Evolutionary conservation across 2,113 vertebrate genomes (phyloP), one percentile per base, ranked within the genome.

Genomic region (Poeciliopsis turrubarensis): DNA sequence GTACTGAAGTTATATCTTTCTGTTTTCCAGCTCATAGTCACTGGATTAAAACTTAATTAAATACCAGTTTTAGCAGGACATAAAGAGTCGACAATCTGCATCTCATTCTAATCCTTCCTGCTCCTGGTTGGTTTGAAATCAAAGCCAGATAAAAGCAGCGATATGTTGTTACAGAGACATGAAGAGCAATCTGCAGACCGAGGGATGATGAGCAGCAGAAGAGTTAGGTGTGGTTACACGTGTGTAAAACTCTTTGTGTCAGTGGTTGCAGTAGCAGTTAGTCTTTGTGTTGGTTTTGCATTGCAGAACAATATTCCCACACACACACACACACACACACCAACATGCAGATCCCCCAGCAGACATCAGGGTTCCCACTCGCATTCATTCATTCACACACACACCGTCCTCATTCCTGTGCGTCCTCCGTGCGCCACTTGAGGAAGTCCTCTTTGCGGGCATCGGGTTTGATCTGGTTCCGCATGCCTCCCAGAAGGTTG

Each of bases 401-500:
- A 81, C 62, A 68, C n/a, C 0, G 26, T 77, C 66, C 10, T 95
- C 90, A 96, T 77, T 96, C 96, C 89, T 95, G 95, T 87, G 88
- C 81, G 7, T 96, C 94, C 34, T 94, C 95, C 0, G 85, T 92
- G 54, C 95, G 91, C 89, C 95, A 95, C 83, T 92, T 95, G 61
- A 95, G 91, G 75, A 90, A 86, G 81, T 95, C 94, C 57, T 95
- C 94, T 65, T 95, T 93, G 60, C 94, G 91, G 15, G 93, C 90
- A 0, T 95, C 95, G 0, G 94, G 94, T 85, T 91, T 88, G 76
- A 95, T 93, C 89, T 95, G 95, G 85, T 94, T 96, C 41, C 95
- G 88, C 96, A 97, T 98, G 30, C 97, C 96, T 2, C 97, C 97
- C 0, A 98, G 95, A 31, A 98, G 93, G 85, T 94, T 97, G 81